These are phyloP conservation scores for Centropus unirufus DNA, from an alignment of 2,113 vertebrate genomes.

Conservation along the genomic window DNA sequence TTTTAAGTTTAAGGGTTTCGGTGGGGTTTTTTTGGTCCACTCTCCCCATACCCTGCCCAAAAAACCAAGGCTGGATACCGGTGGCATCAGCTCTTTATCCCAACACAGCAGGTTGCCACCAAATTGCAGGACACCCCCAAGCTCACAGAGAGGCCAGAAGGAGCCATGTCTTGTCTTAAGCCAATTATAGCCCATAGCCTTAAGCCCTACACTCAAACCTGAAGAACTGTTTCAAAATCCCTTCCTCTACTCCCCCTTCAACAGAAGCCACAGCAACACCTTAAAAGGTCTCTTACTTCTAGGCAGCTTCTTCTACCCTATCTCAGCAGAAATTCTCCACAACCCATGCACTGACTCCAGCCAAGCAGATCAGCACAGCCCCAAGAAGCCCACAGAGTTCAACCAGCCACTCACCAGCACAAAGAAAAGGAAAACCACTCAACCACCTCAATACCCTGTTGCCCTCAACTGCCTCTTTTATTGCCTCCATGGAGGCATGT, in stretches of 20 bases:
- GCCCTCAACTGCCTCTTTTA: background rate
- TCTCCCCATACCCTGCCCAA: background rate
- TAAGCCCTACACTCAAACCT: background rate
- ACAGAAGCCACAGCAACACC: background rate
- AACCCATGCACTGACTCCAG: fast-evolving
- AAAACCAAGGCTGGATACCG: background rate
- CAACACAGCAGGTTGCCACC: background rate
- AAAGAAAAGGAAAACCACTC: fast-evolving
- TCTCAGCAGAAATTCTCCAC: background rate
- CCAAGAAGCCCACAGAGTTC: background rate
- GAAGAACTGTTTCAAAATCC: background rate
- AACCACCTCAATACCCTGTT: fast-evolving
- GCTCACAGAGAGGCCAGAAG: background rate
- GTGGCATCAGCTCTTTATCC: background rate
- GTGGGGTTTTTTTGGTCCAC: fast-evolving
- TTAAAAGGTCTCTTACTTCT: fast-evolving
- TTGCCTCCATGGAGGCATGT: background rate
- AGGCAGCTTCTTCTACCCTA: fast-evolving
- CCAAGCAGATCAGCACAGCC: background rate
- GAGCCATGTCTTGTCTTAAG: background rate
- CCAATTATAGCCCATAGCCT: fast-evolving
- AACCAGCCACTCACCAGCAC: fast-evolving
- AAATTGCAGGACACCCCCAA: background rate
- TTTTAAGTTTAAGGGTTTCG: background rate
- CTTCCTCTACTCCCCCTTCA: fast-evolving